Evolutionary conservation across 2,888 invertebrate genomes (phyloP).

Genomic region (Pyralis farinalis): DNA sequence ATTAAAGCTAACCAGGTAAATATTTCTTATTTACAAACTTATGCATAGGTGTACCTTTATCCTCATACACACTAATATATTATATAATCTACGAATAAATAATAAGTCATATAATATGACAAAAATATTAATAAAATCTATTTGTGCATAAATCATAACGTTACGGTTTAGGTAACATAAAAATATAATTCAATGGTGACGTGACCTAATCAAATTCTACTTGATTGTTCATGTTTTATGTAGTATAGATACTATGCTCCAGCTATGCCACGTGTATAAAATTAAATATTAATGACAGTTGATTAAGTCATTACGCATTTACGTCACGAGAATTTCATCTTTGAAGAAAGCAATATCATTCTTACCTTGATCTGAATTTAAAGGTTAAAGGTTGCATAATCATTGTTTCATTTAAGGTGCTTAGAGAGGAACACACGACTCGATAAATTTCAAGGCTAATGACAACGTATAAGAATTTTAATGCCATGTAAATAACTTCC

Average conservation of each 20-base stretch:
- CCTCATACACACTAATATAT: no score
- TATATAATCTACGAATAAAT: no score
- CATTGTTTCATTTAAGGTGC: constrained; percentile 4
- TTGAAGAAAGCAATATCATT: constrained; percentile 5
- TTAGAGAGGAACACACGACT: constrained; percentile 7
- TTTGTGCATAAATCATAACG: background rate
- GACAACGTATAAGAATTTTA: background rate
- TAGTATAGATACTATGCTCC: background rate
- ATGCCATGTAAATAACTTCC: background rate
- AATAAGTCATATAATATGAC: background rate
- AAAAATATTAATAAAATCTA: background rate
- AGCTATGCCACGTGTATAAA: background rate
- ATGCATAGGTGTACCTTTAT: background rate
- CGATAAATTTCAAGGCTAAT: constrained; percentile 7
- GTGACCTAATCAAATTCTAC: no score
- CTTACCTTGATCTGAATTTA: constrained; percentile 8
- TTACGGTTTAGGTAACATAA: background rate
- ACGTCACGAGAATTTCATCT: background rate
- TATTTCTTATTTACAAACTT: background rate
- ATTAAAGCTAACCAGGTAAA: constrained; percentile 82
- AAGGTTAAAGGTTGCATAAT: constrained; percentile 7
- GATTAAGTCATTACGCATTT: background rate
- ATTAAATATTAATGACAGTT: no score
- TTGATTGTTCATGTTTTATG: no score
- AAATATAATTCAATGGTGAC: no score